Evolutionary conservation across 2,113 vertebrate species (phyloP), one percentile per base, ranked within the genome.

Genomic region (Scomber colias): DNA sequence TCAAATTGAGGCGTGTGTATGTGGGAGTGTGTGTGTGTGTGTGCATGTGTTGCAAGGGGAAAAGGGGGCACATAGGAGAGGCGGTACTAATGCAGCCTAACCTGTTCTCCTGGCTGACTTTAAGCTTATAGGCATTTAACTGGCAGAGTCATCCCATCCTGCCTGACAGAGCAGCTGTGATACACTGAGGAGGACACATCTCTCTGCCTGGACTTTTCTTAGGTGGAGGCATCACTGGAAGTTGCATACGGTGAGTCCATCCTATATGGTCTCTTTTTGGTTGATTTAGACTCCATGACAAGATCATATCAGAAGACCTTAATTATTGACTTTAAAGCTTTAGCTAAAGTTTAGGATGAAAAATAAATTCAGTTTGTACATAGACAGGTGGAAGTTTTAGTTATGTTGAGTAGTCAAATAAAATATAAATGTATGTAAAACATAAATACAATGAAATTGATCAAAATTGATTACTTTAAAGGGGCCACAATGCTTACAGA

Each of bases 101-200:
- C 95, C 94, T 85, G 95, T 95, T 94, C 72, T 80, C 81, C 89
- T 56, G 73, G 90, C 74, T 92, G 45, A 4, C 44, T 68, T 27
- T 7, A 8, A 57, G 49, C 66, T 82, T 35, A 4, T 45, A 70
- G 73, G 64, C 78, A 82, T 91, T 92, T 90, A 92, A 92, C 81
- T 77, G 31, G 70, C 77, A 64, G 75, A 64, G 73, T 69, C 78
- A 71, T 71, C 71, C 64, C 6, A 7, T 71, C 57, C 48, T 51
- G 53, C 50, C 49, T 72, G 83, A 60, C 87, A 91, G 75, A 83
- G 63, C 74, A 55, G 79, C 61, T 55, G 74, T 40, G 63, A 73
- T 14, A 73, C 65, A 63, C 83, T 61, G 81, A 79, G 55, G 77
- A 90, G 40, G 77, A 84, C 53, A 84, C 86, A 79, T 79, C 88